Conservation (phyloP, 1,140 invertebrate species). For the Lamellibrachia luymesi region DNA sequence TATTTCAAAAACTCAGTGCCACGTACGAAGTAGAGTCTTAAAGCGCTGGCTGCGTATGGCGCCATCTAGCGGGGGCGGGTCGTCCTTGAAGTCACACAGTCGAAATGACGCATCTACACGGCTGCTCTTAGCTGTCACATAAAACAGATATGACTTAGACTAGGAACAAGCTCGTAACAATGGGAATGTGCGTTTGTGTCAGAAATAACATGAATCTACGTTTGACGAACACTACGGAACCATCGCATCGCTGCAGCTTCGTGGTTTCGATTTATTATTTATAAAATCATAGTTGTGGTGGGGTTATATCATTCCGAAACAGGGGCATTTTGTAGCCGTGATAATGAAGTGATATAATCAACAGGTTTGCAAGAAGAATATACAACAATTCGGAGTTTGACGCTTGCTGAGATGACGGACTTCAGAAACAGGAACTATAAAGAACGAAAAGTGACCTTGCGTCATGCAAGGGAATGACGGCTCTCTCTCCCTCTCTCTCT, state of each 20-base stretch:
- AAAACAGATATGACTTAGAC: background rate
- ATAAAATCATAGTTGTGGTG: background rate
- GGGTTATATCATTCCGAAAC: background rate
- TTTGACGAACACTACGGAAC: no score
- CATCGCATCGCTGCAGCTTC: background rate
- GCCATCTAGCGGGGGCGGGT: conserved; percentile 18
- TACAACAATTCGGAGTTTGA: background rate
- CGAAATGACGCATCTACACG: conserved; percentile 19
- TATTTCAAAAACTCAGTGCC: background rate
- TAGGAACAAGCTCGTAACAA: background rate
- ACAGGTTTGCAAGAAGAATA: background rate
- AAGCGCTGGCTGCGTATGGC: conserved; percentile 6
- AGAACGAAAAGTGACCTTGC: no score
- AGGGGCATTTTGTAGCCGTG: background rate
- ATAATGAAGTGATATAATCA: background rate
- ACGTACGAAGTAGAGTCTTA: conserved; percentile 23
- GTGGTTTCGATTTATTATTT: background rate
- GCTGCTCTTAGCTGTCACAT: conserved; percentile 17
- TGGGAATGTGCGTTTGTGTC: background rate
- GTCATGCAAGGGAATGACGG: no score
- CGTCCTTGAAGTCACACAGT: conserved; percentile 22
- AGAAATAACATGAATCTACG: no score
- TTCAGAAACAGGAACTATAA: no score
- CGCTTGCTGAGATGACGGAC: background rate
- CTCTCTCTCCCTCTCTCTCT: no score